Base-by-base conservation (phyloP, 2,797 vertebrate genomes). In the Phoeniculus purpureus region DNA sequence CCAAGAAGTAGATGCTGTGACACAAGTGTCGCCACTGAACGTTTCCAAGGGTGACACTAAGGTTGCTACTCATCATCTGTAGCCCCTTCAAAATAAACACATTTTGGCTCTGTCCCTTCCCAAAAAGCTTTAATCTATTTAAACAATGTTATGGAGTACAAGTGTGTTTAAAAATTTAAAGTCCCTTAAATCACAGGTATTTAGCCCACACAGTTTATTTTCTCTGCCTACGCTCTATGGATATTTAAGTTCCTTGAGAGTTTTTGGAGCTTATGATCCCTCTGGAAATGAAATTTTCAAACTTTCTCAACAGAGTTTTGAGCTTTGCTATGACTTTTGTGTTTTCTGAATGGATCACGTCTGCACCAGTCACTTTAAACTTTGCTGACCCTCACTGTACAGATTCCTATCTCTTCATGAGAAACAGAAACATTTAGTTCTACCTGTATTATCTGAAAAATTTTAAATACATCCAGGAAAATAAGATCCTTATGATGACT, bases 291-390 rank as follows among this genome's bases (percentile, higher is more conserved):
- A 86, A 20, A 58, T 67, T 90, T 87, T 85, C 65, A 74, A 51
- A 56, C n/a, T 81, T 81, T 56, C 10, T 26, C 60, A 84, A 70
- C 17, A 90, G 15, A 16, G 60, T 62, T 74, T 68, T 80, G 51
- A 85, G 6, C 8, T 64, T 88, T 0, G 0, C 5, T 45, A 0
- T 61, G 8, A 58, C 54, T 64, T 70, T 60, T 48, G 27, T 67
- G 20, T 52, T 89, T 85, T 77, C 61, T 80, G 40, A 90, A 86
- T 20, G 1, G 18, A 2, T 40, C 74, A 22, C 15, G 48, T 31
- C 32, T 86, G 10, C 68, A 58, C 12, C 26, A 65, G 13, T 66
- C 25, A 59, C 71, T 58, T 61, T 47, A 86, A 84, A 54, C 15
- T 74, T 91, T 58, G 9, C 16, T 74, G 27, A 86, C 43, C 4